These are phyloP conservation scores for Micromesistius poutassou DNA, from an alignment of 2,797 vertebrate genomes.

Conservation along the genomic window DNA sequence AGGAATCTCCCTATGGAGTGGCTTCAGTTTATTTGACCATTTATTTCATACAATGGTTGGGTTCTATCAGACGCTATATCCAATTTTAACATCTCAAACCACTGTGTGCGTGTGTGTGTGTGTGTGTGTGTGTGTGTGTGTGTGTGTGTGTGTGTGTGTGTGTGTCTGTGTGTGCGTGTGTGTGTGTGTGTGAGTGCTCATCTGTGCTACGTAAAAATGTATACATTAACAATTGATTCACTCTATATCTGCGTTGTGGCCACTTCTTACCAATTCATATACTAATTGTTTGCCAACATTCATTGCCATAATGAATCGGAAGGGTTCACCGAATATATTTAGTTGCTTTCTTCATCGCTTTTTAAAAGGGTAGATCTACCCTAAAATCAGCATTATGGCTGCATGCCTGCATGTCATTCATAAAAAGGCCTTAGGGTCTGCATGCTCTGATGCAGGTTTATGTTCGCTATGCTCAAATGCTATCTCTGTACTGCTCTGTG, in stretches of 20 bases:
- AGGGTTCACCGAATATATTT: too few relatives aligned
- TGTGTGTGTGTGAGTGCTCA: constrained; percentile 8
- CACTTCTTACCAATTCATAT: too few relatives aligned
- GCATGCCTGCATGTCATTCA: too few relatives aligned
- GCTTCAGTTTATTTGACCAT: constrained; percentile 1
- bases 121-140: constrained; percentile 14
- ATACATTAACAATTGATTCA: too few relatives aligned
- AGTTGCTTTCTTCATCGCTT: too few relatives aligned
- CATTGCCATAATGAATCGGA: too few relatives aligned
- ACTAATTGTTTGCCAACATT: too few relatives aligned
- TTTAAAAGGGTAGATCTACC: not conserved
- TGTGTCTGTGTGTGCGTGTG: constrained; percentile 13
- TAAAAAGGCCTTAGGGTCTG: too few relatives aligned
- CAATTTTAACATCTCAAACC: not conserved
- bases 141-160: not conserved
- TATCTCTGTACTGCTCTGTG: constrained; percentile 46
- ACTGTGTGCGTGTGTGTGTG: too few relatives aligned
- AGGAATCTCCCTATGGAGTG: constrained; percentile 4
- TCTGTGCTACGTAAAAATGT: too few relatives aligned
- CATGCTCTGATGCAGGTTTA: not conserved
- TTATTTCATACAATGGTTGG: not conserved
- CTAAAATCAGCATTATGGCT: too few relatives aligned
- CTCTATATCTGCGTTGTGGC: too few relatives aligned
- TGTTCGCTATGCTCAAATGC: constrained; percentile 20
- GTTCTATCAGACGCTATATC: not conserved